Conservation (phyloP, 2,888 invertebrate species). For the Rotaria magnacalcarata region DNA sequence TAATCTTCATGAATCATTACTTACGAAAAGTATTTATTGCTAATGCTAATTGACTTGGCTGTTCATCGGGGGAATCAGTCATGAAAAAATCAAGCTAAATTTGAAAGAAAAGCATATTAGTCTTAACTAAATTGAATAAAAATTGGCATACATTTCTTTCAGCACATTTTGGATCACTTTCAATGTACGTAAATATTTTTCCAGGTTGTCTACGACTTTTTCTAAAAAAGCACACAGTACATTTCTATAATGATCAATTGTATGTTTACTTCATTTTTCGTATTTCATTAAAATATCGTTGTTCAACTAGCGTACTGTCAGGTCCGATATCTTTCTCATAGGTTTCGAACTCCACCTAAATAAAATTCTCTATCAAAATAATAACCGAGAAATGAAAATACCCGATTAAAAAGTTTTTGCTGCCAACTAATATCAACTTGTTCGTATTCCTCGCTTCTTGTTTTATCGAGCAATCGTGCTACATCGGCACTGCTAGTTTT, state of each 20-base stretch:
- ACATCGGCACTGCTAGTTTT: neutral
- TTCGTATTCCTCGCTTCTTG: neutral
- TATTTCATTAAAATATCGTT: neutral
- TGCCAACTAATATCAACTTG: conserved; percentile 42
- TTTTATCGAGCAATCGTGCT: neutral
- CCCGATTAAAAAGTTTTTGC: conserved; percentile 37
- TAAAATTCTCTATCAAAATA: neutral
- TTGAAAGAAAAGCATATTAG: neutral
- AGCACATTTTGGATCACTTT: conserved; percentile 54
- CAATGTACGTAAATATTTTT: conserved; percentile 58
- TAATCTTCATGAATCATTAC: conserved; percentile 47
- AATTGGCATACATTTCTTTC: neutral
- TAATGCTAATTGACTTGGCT: too few relatives aligned
- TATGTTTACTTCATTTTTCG: neutral
- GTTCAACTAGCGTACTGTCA: neutral
- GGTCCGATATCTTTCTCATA: neutral
- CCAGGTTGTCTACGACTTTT: conserved; percentile 48
- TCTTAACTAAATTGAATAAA: neutral
- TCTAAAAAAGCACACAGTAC: neutral
- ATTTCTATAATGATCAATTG: neutral
- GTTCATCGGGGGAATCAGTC: conserved; percentile 47
- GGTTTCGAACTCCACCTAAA: neutral
- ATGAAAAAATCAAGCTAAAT: conserved; percentile 47
- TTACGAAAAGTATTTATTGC: conserved; percentile 54
- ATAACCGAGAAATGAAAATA: neutral